Conservation (phyloP, 2,113 vertebrate genomes). For the Clarias magur region DNA sequence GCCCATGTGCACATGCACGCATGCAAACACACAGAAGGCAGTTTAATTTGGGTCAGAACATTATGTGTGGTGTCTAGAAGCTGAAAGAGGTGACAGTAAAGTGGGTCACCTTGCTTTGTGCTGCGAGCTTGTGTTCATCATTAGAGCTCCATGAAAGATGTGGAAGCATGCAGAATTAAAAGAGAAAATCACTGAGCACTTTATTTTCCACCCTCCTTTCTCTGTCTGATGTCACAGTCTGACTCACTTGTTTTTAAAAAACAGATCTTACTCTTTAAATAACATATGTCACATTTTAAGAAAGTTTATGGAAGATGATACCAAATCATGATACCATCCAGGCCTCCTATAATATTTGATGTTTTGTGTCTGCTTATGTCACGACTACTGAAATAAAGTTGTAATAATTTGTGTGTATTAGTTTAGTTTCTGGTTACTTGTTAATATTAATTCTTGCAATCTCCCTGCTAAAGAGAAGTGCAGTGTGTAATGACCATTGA, state of each 20-base stretch:
- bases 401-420: background rate
- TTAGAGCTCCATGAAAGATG: constrained; percentile 29
- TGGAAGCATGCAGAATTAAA: constrained; percentile 32
- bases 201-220: constrained; percentile 1
- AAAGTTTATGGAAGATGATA: background rate
- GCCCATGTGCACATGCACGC: constrained; percentile 14
- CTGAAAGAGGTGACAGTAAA: constrained; percentile 56
- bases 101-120: constrained; percentile 56
- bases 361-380: background rate
- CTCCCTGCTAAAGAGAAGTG: background rate
- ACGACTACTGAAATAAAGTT: background rate
- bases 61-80: constrained; percentile 40
- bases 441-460: constrained; percentile 2
- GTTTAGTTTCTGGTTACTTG: background rate
- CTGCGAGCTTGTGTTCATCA: constrained; percentile 25
- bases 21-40: constrained; percentile 5
- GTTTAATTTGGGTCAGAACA: constrained; percentile 48
- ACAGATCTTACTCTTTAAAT: constrained; percentile 35
- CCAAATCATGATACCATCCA: background rate
- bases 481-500: constrained; percentile 6
- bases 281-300: background rate
- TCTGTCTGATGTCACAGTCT: constrained; percentile 12
- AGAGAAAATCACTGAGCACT: constrained; percentile 30
- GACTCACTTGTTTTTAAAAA: constrained; percentile 48
- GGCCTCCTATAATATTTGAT: background rate